phyloP scores from a whole-genome alignment of 2,797 vertebrate genomes.

The Poeciliopsis gracilis region DNA sequence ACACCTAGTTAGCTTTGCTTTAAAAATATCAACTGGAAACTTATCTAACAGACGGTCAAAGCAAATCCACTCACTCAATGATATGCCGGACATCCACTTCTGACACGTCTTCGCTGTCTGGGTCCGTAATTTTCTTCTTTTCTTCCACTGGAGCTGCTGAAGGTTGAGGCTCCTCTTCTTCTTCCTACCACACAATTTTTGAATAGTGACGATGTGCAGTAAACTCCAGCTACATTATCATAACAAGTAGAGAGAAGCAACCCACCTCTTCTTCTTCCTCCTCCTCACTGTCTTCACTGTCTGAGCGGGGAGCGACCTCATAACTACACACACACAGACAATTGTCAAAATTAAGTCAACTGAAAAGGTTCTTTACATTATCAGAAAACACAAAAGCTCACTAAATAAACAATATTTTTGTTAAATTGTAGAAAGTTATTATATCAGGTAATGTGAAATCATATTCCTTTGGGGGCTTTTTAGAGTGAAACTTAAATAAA shows the following conservation, averaged over 20 bases:
- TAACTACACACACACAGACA: slow-evolving; percentile 78
- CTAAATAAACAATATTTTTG: not conserved
- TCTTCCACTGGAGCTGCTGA: slow-evolving; percentile 80
- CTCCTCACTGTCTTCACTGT: slow-evolving; percentile 96
- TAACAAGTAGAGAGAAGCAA: not conserved
- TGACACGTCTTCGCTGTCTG: slow-evolving; percentile 90
- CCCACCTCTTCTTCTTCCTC: slow-evolving; percentile 84
- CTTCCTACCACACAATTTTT: slow-evolving; percentile 65
- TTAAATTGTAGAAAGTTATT: not conserved
- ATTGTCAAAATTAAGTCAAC: not conserved
- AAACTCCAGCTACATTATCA: not conserved
- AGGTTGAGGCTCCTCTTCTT: slow-evolving; percentile 85
- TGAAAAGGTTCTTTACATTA: not conserved
- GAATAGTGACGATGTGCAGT: slow-evolving; percentile 8
- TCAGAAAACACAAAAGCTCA: not conserved
- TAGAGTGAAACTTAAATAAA: not conserved
- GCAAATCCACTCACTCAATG: slow-evolving; percentile 84
- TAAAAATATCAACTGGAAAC: not conserved
- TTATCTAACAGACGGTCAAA: not conserved
- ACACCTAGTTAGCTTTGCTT: not conserved
- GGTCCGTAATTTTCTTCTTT: slow-evolving; percentile 93
- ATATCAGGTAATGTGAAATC: not conserved
- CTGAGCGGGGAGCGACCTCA: slow-evolving; percentile 94
- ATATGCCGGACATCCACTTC: slow-evolving; percentile 91
- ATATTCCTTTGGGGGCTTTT: not conserved